These are phyloP conservation scores for Saccostrea cuccullata DNA, from an alignment of 1,140 invertebrate species.

Conservation along the genomic window DNA sequence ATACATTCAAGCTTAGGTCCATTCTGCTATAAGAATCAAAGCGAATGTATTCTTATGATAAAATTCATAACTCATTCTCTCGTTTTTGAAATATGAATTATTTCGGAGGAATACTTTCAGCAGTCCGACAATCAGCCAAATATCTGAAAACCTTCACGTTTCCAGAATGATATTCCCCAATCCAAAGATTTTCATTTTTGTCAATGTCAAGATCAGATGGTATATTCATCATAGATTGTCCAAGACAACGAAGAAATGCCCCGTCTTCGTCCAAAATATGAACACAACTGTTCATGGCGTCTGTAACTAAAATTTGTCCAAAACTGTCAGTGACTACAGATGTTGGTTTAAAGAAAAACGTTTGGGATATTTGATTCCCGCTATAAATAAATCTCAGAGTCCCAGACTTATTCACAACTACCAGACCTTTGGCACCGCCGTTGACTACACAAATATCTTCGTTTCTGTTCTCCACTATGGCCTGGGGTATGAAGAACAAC, in stretches of 20 bases:
- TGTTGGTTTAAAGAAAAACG: background rate
- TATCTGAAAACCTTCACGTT: background rate
- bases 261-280: constrained; percentile 1
- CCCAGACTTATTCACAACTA: background rate
- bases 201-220: background rate
- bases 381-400: background rate
- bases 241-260: background rate
- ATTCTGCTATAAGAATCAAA: too few relatives aligned
- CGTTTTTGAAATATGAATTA: background rate
- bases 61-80: too few relatives aligned
- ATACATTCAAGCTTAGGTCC: too few relatives aligned
- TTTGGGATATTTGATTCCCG: background rate
- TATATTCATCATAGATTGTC: background rate
- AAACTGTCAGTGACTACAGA: background rate
- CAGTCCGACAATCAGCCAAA: background rate
- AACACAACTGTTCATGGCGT: background rate
- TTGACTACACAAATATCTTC: background rate
- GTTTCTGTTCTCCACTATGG: background rate
- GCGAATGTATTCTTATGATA: too few relatives aligned
- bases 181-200: constrained; percentile 2
- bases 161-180: background rate
- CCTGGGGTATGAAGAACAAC: background rate
- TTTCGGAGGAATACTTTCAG: background rate
- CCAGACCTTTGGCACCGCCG: background rate
- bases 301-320: background rate